Evolutionary conservation across 2,113 vertebrate genomes (phyloP), one percentile per base, ranked within the genome.

Genomic region (Serilophus lunatus): DNA sequence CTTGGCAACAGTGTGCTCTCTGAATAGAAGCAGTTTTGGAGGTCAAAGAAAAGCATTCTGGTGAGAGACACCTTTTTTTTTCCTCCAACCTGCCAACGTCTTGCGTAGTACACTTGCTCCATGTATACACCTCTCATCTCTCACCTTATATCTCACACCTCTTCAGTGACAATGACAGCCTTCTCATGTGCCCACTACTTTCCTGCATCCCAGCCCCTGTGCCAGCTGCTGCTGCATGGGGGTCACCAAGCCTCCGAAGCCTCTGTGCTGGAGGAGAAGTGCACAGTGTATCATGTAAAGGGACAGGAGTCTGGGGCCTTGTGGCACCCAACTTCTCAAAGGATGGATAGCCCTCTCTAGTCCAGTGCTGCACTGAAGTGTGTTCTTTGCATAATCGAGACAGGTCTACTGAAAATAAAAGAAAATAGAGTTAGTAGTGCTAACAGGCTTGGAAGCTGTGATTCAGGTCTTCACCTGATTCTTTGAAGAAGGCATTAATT

Each of bases 341-440:
- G 4, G 2, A 8, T 33, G 20, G 13, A 20, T 28, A 56, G 2
- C 12, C 17, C 7, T 71, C 35, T 68, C 14, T 8, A 7, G 5
- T 35, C 36, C 28, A 25, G 42, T 1, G 0, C 42, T 4, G 2
- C 26, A 5, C 28, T 70, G 56, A 82, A 59, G 7, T 0, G 0
- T 6, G 1, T 44, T n/a, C 40, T 81, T 59, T 61, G 47, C 7
- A 18, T 38, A 18, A 2, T 29, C 1, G 3, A 68, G 28, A 57
- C 16, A 57, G 24, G 12, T 64, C 17, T 4, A 4, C 31, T 53
- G 61, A 63, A 63, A 90, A 35, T n/a, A 45, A 33, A 8, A 54
- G 60, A 38, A 80, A 77, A 31, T 15, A 35, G 25, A 61, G 13
- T 12, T 24, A 59, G 31, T 19, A 16, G 3, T 35, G 18, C 22